Evolutionary conservation across 1,140 invertebrate species (phyloP).

Genomic region (Phymorhynchus buccinoides): DNA sequence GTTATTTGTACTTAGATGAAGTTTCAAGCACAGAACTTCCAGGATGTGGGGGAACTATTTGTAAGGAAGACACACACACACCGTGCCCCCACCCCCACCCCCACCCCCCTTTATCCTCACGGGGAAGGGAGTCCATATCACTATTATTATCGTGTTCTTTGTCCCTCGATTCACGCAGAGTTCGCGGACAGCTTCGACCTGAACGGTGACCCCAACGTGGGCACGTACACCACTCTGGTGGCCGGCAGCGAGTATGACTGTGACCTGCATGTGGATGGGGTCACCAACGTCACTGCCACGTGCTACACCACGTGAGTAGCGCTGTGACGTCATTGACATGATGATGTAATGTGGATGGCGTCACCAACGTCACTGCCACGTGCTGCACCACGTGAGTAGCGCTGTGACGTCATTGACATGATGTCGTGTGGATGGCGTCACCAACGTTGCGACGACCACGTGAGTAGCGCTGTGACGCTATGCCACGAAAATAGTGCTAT

Average conservation of each 20-base stretch:
- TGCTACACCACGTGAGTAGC: background rate
- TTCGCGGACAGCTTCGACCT: constrained; percentile 15
- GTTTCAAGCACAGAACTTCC: too few relatives aligned
- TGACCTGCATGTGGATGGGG: constrained; percentile 11
- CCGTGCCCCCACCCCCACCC: too few relatives aligned
- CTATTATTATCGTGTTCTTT: too few relatives aligned
- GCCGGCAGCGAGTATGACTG: background rate
- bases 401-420: background rate
- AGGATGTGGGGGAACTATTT: too few relatives aligned
- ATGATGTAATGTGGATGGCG: constrained; percentile 12
- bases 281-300: constrained; percentile 11
- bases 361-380: constrained; percentile 11
- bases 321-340: background rate
- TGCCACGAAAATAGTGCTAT: too few relatives aligned
- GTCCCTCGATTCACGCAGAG: background rate
- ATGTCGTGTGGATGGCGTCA: constrained; percentile 12
- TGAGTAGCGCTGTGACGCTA: background rate
- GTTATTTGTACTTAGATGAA: too few relatives aligned
- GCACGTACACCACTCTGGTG: background rate
- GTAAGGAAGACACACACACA: too few relatives aligned
- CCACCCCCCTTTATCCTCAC: too few relatives aligned
- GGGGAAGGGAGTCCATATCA: too few relatives aligned
- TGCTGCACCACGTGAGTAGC: background rate
- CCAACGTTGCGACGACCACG: constrained; percentile 3
- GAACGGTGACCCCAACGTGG: constrained; percentile 9